These are phyloP conservation scores for Diorhabda carinulata DNA, from an alignment of 1,140 invertebrate species.

Conservation along the genomic window DNA sequence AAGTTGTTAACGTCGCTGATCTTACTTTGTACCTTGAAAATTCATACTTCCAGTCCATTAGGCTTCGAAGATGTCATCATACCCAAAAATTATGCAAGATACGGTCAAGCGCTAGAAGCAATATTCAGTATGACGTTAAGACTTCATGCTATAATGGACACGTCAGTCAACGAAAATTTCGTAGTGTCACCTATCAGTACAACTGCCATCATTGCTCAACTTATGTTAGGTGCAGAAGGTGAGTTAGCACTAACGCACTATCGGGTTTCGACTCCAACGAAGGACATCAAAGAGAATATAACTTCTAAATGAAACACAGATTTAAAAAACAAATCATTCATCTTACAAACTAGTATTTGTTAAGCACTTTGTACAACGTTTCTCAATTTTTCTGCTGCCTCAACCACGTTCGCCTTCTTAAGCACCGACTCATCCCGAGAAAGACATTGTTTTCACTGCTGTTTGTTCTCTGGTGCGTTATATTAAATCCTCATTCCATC, in stretches of 20 bases:
- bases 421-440: too few species aligned
- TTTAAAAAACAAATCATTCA: too few species aligned
- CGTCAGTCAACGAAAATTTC: conserved; percentile 51
- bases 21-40: neutral
- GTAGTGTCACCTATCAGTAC: conserved; percentile 65
- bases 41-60: neutral
- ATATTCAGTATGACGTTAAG: conserved; percentile 36
- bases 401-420: too few species aligned
- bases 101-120: conserved; percentile 32
- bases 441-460: too few species aligned
- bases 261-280: too few species aligned
- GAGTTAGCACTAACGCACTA: conserved; percentile 8
- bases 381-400: too few species aligned
- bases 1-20: neutral
- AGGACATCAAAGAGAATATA: too few species aligned
- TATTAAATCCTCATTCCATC: too few species aligned
- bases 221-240: conserved; percentile 58
- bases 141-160: conserved; percentile 29
- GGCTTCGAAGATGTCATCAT: conserved; percentile 3
- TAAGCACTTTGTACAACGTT: too few species aligned
- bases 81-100: neutral
- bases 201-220: conserved; percentile 58
- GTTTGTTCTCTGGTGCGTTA: too few species aligned
- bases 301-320: too few species aligned
- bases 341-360: too few species aligned